Conservation (phyloP, 2,888 invertebrate species). For the Mythimna albipuncta region DNA sequence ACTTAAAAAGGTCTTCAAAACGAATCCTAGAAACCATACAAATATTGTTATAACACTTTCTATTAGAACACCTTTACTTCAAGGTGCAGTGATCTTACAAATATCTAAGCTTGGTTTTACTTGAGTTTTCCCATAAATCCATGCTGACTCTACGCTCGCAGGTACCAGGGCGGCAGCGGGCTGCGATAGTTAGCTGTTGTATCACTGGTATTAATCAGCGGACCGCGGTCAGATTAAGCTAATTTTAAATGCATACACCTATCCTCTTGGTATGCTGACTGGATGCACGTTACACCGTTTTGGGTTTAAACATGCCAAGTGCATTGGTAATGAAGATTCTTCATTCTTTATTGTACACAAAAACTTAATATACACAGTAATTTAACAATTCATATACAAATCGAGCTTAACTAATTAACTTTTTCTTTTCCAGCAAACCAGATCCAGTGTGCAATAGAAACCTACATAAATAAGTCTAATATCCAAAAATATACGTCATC, state of each 20-base stretch:
- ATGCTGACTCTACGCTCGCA: neutral
- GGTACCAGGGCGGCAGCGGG: slow-evolving; percentile 11
- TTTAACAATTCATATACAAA: no score
- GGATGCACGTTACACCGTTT: slow-evolving; percentile 31
- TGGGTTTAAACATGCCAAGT: neutral
- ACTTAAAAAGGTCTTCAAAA: no score
- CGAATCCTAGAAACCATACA: no score
- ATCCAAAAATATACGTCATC: no score
- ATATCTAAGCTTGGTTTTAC: neutral
- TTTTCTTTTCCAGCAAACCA: no score
- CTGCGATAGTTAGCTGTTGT: slow-evolving; percentile 23
- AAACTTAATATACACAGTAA: no score
- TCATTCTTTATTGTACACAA: no score
- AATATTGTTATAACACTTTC: neutral
- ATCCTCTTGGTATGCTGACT: slow-evolving; percentile 37
- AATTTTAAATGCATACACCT: slow-evolving; percentile 62
- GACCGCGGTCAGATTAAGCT: slow-evolving; percentile 49
- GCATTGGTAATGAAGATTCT: neutral
- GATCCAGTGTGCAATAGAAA: no score
- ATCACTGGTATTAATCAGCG: slow-evolving; percentile 46
- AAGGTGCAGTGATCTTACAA: neutral
- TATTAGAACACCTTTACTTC: neutral
- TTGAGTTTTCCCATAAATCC: neutral
- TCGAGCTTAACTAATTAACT: no score
- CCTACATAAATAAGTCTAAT: no score